Percentiles rank a stretch among this genome's conserved stretches.
phyloP scores from a whole-genome alignment of 92 coral and sea anemone species.

The Pocillopora meandrina region DNA sequence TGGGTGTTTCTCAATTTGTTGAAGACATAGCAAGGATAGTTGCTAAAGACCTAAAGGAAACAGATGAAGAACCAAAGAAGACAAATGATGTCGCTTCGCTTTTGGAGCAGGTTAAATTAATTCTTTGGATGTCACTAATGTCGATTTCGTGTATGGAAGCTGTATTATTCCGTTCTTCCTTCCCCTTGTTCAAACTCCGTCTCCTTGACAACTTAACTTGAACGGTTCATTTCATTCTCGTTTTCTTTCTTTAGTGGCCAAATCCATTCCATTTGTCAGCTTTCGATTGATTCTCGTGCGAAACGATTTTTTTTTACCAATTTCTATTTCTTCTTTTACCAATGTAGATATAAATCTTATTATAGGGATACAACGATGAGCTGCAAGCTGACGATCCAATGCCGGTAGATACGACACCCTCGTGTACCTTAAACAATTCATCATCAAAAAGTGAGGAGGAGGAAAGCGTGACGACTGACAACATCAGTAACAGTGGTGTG shows the following conservation, averaged over 20 bases:
- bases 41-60: constrained; percentile 22
- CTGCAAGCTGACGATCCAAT: neutral
- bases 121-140: neutral
- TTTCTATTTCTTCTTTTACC: too few relatives aligned
- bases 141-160: too few relatives aligned
- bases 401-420: neutral
- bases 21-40: constrained; percentile 47
- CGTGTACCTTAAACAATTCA: neutral
- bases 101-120: neutral
- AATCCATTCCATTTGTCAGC: too few relatives aligned
- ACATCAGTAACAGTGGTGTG: neutral
- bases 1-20: constrained; percentile 35
- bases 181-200: too few relatives aligned
- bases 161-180: too few relatives aligned
- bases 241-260: too few relatives aligned
- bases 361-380: neutral
- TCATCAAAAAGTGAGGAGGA: neutral
- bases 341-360: neutral
- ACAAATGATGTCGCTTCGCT: too few relatives aligned
- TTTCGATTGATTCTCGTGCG: too few relatives aligned
- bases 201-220: too few relatives aligned
- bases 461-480: neutral
- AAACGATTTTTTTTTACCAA: too few relatives aligned
- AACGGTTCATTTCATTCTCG: too few relatives aligned
- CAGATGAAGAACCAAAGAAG: neutral